Evolutionary conservation across 2,113 vertebrate genomes (phyloP), one percentile per base, ranked within the genome.

Genomic region (Petrocephalus zakoni): DNA sequence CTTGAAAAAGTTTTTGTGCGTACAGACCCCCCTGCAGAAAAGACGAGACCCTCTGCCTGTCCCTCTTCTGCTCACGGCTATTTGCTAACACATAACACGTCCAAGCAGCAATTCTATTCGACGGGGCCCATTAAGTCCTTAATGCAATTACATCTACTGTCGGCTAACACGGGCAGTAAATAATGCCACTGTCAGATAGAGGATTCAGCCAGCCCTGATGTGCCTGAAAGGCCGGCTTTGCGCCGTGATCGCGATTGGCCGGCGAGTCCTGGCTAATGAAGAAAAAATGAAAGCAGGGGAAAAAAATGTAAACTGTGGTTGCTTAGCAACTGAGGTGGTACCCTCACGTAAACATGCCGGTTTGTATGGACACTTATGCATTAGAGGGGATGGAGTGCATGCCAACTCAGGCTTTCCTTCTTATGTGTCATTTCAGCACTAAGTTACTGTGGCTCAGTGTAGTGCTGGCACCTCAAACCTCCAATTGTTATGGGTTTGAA

Each of bases 71-170:
- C 8, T 85, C 51, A 55, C 22, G 49, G 84, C 15, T 34, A 19
- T 55, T 29, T 34, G 15, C 22, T 55, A 55, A 34, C 29, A 52
- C 13, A 55, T 34, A 86, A 56, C 25, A 86, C 7, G 4, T 34
- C 25, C 7, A 15, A 34, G 51, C 49, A 21, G 52, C 25, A 3
- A 19, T 25, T 9, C 47, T 86, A 11, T 15, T 55, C 5, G 15
- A 37, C 10, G 13, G 25, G 17, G 84, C 51, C 25, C 22, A 86
- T 55, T 86, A 34, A 34, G 84, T 56, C 29, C 81, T 51, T 53
- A 85, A 83, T 22, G 81, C 81, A 83, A 83, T 83, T 55, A 86
- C n/a, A 86, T 55, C 13, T 21, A n/a, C 17, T 55, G 52, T 86
- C 25, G 5, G 21, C 82, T 55, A 37, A 55, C 9, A 86, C 2